Conservation (phyloP, 2,888 invertebrate species). For the Craniophora ligustri region DNA sequence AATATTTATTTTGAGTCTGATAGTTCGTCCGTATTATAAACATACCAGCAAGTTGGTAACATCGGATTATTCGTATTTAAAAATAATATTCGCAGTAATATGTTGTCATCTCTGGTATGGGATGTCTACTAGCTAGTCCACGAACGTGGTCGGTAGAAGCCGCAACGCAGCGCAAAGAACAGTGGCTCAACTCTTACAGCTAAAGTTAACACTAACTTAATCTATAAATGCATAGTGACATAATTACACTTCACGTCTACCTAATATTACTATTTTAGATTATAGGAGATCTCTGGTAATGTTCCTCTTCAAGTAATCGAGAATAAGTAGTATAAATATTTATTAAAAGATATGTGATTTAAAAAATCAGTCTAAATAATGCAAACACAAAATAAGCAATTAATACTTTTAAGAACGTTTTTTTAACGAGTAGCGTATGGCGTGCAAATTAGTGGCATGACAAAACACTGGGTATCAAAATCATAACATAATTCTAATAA, state of each 20-base stretch:
- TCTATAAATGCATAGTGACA: slow-evolving; percentile 54
- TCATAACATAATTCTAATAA: background rate
- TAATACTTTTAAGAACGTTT: slow-evolving; percentile 8
- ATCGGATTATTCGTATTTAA: too few relatives aligned
- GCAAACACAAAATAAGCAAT: slow-evolving; percentile 26
- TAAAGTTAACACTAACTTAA: slow-evolving; percentile 38
- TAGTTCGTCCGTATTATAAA: too few relatives aligned
- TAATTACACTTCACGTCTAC: slow-evolving; percentile 46
- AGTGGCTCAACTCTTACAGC: slow-evolving; percentile 15
- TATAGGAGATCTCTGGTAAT: slow-evolving; percentile 58
- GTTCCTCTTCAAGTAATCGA: slow-evolving; percentile 28
- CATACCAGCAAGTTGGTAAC: too few relatives aligned
- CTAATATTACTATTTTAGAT: slow-evolving; percentile 49
- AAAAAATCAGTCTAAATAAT: slow-evolving; percentile 42
- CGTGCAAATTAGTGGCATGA: slow-evolving; percentile 44
- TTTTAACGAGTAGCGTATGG: slow-evolving; percentile 14
- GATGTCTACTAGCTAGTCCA: too few relatives aligned
- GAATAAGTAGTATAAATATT: slow-evolving; percentile 2
- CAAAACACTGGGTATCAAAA: slow-evolving; percentile 25
- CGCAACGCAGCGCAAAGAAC: background rate
- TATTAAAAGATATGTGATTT: slow-evolving; percentile 28
- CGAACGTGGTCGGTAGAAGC: too few relatives aligned
- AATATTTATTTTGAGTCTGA: too few relatives aligned
- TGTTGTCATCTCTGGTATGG: too few relatives aligned
- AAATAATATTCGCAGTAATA: too few relatives aligned